phyloP scores from a whole-genome alignment of 2,888 invertebrate species.

The Netelia fuscicornis region DNA sequence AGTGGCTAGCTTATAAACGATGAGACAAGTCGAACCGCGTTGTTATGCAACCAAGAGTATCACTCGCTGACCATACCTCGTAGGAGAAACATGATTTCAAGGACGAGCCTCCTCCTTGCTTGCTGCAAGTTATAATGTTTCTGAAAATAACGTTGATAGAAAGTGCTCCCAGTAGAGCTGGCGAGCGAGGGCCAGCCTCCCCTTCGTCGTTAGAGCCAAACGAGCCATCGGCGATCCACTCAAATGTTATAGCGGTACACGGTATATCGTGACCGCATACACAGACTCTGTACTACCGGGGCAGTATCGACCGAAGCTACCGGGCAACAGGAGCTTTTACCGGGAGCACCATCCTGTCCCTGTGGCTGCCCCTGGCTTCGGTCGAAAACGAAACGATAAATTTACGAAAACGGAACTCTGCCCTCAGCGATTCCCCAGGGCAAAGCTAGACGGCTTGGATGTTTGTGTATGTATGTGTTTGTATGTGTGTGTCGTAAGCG shows the following conservation, averaged over 20 bases:
- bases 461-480: background rate
- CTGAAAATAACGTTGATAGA: constrained; percentile 65
- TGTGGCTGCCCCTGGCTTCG: constrained; percentile 29
- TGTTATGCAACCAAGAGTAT: constrained; percentile 23
- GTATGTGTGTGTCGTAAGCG: constrained; percentile 24
- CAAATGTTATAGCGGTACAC: constrained; percentile 63
- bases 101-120: constrained; percentile 26
- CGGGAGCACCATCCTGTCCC: constrained; percentile 51
- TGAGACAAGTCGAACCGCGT: constrained; percentile 2
- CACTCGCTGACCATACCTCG: background rate
- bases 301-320: constrained; percentile 65
- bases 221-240: constrained; percentile 67
- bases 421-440: constrained; percentile 41
- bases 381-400: constrained; percentile 57
- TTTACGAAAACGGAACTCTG: constrained; percentile 58
- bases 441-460: background rate
- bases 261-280: constrained; percentile 62
- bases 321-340: constrained; percentile 57
- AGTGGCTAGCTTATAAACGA: too few species aligned
- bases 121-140: constrained; percentile 51
- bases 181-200: constrained; percentile 26
- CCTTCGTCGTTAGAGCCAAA: constrained; percentile 62
- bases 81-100: constrained; percentile 39
- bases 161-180: constrained; percentile 49
- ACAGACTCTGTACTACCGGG: constrained; percentile 49